Conservation (phyloP, 2,797 vertebrate genomes). For the Vultur gryphus region DNA sequence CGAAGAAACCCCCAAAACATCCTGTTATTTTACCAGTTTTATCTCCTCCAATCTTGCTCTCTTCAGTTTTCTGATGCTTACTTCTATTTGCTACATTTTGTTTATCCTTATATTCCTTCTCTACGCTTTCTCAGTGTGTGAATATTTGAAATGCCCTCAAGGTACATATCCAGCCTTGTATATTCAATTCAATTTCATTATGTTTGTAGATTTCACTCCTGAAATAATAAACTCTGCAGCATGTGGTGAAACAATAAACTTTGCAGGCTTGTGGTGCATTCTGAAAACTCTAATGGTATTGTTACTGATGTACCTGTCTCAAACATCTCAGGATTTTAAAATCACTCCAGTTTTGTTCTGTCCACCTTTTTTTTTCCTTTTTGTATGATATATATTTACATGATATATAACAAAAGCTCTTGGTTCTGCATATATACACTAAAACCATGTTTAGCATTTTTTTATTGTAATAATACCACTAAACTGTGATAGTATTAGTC, state of each 20-base stretch:
- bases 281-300: not conserved
- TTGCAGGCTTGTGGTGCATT: not conserved
- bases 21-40: not conserved
- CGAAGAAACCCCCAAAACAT: not conserved
- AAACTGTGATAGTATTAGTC: not conserved
- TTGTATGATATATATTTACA: not conserved
- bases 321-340: constrained; percentile 20
- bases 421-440: not conserved
- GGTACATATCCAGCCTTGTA: constrained; percentile 47
- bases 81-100: not conserved
- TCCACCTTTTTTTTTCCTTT: not conserved
- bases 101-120: constrained; percentile 37
- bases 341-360: not conserved
- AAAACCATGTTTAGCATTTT: not conserved
- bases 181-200: constrained; percentile 63
- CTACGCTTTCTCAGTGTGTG: constrained; percentile 20
- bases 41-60: not conserved
- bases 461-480: not conserved
- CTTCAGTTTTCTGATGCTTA: constrained; percentile 32
- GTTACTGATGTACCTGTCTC: not conserved
- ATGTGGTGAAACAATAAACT: constrained; percentile 42
- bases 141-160: constrained; percentile 60
- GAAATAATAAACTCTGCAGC: constrained; percentile 63
- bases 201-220: constrained; percentile 62
- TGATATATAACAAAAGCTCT: not conserved